Conservation (phyloP, 2,888 invertebrate genomes). For the Trisateles emortualis region DNA sequence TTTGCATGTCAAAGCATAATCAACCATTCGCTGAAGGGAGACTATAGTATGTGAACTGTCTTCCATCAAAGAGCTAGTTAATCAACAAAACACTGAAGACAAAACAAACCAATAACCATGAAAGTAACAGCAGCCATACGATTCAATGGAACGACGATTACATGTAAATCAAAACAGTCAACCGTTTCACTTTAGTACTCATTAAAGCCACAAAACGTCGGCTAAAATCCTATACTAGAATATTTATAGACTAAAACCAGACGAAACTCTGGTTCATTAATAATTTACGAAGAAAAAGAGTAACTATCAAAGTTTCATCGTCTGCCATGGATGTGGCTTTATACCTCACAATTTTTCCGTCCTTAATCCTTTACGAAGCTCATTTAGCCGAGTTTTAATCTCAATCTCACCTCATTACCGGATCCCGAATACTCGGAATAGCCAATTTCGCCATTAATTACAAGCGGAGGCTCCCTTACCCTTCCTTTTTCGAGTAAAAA, state of each 20-base stretch:
- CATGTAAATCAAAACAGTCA: slow-evolving; percentile 10
- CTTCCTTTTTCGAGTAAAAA: slow-evolving; percentile 85
- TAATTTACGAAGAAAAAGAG: slow-evolving; percentile 49
- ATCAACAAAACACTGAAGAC: not conserved
- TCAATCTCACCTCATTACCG: slow-evolving; percentile 85
- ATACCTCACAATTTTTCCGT: slow-evolving; percentile 64
- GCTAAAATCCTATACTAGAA: slow-evolving; percentile 27
- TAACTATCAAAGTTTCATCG: slow-evolving; percentile 63
- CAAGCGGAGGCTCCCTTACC: slow-evolving; percentile 71
- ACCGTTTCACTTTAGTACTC: slow-evolving; percentile 13
- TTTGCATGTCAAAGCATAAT: not conserved
- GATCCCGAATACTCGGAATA: slow-evolving; percentile 83
- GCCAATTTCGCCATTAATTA: slow-evolving; percentile 86
- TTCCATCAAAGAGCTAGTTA: not conserved
- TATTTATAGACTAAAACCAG: slow-evolving; percentile 30
- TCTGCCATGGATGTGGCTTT: slow-evolving; percentile 55
- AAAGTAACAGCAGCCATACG: slow-evolving; percentile 4
- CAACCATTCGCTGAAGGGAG: not conserved
- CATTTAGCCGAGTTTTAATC: slow-evolving; percentile 84
- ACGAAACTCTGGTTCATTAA: slow-evolving; percentile 49
- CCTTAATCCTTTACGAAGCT: slow-evolving; percentile 78
- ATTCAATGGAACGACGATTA: not conserved
- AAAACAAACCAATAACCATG: slow-evolving; percentile 10
- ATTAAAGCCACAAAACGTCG: slow-evolving; percentile 10
- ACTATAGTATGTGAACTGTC: slow-evolving; percentile 1